phyloP scores from a whole-genome alignment of 2,797 vertebrate genomes.

The Anguilla pacifica region DNA sequence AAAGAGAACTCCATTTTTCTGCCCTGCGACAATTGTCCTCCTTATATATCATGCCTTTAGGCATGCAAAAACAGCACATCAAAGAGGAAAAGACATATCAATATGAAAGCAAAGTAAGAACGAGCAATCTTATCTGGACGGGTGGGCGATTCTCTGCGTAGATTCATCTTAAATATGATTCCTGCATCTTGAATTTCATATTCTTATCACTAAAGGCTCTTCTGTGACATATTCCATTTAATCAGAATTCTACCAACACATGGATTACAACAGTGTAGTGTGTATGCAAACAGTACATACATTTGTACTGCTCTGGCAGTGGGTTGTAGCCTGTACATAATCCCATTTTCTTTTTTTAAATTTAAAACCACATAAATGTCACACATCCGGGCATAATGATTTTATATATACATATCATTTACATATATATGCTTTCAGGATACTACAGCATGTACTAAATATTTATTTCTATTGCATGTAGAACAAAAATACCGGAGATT shows the following conservation, averaged over 20 bases:
- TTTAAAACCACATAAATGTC: neutral
- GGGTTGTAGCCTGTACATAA: neutral
- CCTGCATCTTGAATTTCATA: constrained; percentile 13
- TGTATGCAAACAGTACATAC: constrained; percentile 8
- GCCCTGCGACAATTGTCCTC: neutral
- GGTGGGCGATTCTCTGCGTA: neutral
- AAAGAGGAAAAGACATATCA: constrained; percentile 11
- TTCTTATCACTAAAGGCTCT: neutral
- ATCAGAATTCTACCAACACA: neutral
- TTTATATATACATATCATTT: neutral
- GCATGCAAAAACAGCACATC: constrained; percentile 1
- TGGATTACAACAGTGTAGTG: neutral
- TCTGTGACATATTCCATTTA: constrained; percentile 7
- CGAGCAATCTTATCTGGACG: neutral
- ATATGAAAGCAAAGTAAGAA: constrained; percentile 9
- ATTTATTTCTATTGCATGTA: neutral
- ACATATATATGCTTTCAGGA: neutral
- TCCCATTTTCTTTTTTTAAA: neutral
- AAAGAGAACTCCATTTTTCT: neutral
- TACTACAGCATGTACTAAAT: constrained; percentile 1
- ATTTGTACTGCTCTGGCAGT: neutral
- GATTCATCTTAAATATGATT: neutral
- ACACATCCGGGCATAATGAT: neutral
- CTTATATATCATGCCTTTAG: neutral
- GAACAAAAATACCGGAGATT: neutral